These are phyloP conservation scores for Antedon mediterranea DNA, from an alignment of 53 echinoderm and acorn worm genomes.

Conservation along the genomic window DNA sequence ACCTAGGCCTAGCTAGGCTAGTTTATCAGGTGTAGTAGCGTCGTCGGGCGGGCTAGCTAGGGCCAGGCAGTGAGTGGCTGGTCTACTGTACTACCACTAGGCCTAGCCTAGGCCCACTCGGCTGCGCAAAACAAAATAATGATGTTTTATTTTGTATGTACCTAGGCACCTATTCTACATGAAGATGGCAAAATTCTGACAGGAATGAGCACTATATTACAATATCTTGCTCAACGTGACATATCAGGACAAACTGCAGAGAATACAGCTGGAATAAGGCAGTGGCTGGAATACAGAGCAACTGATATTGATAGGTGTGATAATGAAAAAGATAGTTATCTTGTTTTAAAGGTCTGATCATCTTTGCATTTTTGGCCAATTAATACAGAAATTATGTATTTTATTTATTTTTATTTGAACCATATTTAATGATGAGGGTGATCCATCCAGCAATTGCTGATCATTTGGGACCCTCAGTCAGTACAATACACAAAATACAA, in stretches of 20 bases:
- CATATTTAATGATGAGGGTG: no score
- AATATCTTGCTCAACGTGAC: constrained; percentile 38
- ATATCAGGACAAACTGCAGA: constrained; percentile 27
- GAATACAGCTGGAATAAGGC: constrained; percentile 40
- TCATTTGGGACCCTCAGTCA: no score
- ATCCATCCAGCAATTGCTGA: no score
- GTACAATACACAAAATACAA: no score
- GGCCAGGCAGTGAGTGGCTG: no score
- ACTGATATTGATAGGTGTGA: constrained; percentile 74
- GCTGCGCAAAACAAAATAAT: no score
- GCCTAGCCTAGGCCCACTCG: neutral
- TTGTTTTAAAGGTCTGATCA: constrained; percentile 69
- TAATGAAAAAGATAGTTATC: constrained; percentile 45
- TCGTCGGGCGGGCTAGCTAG: no score
- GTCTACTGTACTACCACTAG: neutral
- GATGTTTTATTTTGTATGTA: neutral
- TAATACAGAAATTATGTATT: neutral
- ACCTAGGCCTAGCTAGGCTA: no score
- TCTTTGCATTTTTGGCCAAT: no score
- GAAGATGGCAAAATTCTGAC: constrained; percentile 52
- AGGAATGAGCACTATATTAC: constrained; percentile 48
- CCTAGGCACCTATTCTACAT: constrained; percentile 45
- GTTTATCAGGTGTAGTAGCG: no score
- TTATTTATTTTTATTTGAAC: no score
- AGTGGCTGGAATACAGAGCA: constrained; percentile 94